A percentile compares a stretch with the other conserved stretches of the same genome.
Conservation (phyloP, 2,797 vertebrate genomes). For the Macropodus opercularis region DNA sequence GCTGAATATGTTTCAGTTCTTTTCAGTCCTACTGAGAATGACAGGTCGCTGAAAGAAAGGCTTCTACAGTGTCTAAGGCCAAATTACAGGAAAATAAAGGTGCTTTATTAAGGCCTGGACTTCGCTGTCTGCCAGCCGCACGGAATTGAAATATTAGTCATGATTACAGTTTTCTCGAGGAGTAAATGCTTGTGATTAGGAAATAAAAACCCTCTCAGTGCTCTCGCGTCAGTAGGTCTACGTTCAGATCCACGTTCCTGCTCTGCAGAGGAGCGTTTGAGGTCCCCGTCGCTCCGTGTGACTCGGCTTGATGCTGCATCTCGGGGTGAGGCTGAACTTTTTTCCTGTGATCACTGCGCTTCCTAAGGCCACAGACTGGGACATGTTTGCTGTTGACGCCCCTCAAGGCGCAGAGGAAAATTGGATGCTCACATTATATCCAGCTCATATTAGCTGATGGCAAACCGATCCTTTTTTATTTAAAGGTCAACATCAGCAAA, state of each 20-base stretch:
- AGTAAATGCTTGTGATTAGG: background rate
- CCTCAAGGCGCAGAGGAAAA: constrained; percentile 11
- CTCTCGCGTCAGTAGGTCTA: background rate
- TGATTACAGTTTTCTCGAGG: constrained; percentile 4
- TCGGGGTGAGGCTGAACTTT: constrained; percentile 11
- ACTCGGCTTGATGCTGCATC: constrained; percentile 8
- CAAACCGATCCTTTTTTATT: constrained; percentile 7
- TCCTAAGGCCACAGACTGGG: background rate
- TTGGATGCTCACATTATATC: constrained; percentile 4
- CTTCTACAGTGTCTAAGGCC: background rate
- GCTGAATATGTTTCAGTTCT: constrained; percentile 12
- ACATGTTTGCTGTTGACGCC: constrained; percentile 26
- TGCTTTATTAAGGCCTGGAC: background rate
- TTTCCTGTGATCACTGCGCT: constrained; percentile 22
- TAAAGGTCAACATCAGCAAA: constrained; percentile 13
- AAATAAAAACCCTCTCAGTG: constrained; percentile 6
- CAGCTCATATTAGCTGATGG: constrained; percentile 5
- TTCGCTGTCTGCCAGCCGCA: background rate
- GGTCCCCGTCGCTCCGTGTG: background rate
- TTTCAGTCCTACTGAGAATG: constrained; percentile 7
- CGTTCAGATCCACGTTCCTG: background rate
- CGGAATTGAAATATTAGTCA: background rate
- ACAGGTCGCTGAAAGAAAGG: background rate
- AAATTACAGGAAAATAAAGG: background rate
- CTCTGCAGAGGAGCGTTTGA: background rate